Evolutionary conservation across 1,140 invertebrate species (phyloP), one percentile per base, ranked within the genome.

Genomic region (Drosophila tani): DNA sequence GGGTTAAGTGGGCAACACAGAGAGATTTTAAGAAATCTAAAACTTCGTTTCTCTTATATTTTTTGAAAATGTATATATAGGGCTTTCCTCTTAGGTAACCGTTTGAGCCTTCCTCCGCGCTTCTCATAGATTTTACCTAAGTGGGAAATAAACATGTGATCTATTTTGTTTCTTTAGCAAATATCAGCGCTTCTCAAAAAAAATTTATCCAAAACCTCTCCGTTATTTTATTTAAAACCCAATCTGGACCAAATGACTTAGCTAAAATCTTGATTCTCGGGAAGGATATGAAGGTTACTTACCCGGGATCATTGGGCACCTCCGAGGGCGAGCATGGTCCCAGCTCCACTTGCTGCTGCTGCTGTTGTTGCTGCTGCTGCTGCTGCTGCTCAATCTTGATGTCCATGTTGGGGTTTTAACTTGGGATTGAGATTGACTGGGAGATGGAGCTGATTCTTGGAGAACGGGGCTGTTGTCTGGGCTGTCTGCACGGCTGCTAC

Each of bases 231-330:
- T 24, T 24, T 8, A 32, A 32, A 32, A 3, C 32, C 32, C 3
- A 11, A 35, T 11, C 11, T 35, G 4, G 14, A 15, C 12, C 9
- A 19, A 1, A 19, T 53, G 6, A 53, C 6, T 35, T 35, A 19
- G 29, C 29, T 11, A n/a, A 56, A 11, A 21, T 6, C 2, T 9
- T 3, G 14, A 38, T 3, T 2, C 12, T 40, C 14, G 2, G 14
- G 0, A 21, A 71, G 65, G 11, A 32, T 49, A 57, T 71, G 17
- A n/a, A 11, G 14, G 32, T 5, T 53, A 94, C 95, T 94, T 96
- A 97, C 96, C 97, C 97, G 93, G 97, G 97, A 94, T 97, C 96
- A 95, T 97, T 97, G 93, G 96, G 96, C 93, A 97, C 96, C 94
- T 97, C 97, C 60, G 96, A 96, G 64, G 96, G 96, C 87, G 96